Evolutionary conservation across 2,113 vertebrate genomes (phyloP).

Genomic region (Atlantisia rogersi): DNA sequence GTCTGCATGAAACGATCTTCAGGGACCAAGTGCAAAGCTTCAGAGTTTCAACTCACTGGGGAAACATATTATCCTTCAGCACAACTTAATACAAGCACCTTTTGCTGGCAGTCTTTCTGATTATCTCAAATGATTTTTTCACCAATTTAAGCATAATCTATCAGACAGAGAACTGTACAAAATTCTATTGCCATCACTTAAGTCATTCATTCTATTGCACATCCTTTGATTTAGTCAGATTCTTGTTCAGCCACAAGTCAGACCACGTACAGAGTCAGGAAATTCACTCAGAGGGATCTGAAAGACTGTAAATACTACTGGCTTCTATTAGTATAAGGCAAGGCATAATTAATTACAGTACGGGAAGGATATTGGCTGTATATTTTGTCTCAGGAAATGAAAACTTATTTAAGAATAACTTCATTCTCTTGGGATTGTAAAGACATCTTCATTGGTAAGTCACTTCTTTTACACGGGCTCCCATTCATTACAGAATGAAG

Average conservation of each 20-base stretch:
- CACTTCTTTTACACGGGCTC: background rate
- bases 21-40: background rate
- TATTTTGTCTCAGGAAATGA: constrained; percentile 31
- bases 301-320: background rate
- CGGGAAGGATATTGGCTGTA: background rate
- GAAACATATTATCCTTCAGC: background rate
- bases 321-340: background rate
- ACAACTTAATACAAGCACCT: background rate
- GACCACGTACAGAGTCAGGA: background rate
- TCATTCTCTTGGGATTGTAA: constrained; percentile 27
- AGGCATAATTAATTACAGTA: constrained; percentile 3
- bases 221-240: background rate
- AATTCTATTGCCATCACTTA: background rate
- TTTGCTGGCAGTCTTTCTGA: background rate
- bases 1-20: background rate
- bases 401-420: constrained; percentile 21
- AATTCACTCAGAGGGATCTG: background rate
- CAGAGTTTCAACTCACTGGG: background rate
- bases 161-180: background rate
- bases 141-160: background rate
- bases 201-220: background rate
- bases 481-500: background rate
- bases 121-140: background rate
- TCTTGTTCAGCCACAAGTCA: background rate
- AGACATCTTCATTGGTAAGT: constrained; percentile 31